A percentile compares a stretch with the other conserved stretches of the same genome.
phyloP scores from a whole-genome alignment of 2,113 vertebrate species.

The Ochotona princeps region DNA sequence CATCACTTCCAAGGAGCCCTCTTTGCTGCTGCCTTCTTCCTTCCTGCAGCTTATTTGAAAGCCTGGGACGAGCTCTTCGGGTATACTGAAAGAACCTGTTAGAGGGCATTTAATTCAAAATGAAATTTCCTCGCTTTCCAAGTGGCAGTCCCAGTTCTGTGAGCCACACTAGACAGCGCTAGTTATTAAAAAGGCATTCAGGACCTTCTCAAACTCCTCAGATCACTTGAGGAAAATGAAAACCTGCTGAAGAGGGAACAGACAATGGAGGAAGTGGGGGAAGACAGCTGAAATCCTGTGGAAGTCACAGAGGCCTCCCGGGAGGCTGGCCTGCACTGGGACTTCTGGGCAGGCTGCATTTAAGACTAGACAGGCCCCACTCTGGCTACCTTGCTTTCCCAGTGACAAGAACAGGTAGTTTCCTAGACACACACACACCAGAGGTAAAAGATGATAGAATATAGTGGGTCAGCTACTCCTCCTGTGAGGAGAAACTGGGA shows the following conservation, averaged over 20 bases:
- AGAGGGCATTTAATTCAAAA: conserved; percentile 11
- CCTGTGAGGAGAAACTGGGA: not conserved
- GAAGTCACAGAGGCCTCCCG: not conserved
- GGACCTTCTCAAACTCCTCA: not conserved
- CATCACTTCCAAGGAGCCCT: not conserved
- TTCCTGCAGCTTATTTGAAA: not conserved
- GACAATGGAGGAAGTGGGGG: not conserved
- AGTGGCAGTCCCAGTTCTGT: not conserved
- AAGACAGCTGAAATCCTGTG: not conserved
- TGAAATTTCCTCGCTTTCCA: not conserved
- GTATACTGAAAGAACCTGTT: not conserved
- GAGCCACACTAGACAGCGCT: not conserved
- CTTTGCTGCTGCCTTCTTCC: not conserved
- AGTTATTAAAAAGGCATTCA: conserved; percentile 32
- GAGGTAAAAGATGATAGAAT: not conserved
- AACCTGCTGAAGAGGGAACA: not conserved
- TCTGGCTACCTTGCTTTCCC: fast-evolving
- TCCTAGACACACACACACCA: not conserved
- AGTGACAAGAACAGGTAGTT: not conserved
- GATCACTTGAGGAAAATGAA: conserved; percentile 34
- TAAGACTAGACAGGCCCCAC: not conserved
- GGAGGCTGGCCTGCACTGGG: not conserved
- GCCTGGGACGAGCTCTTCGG: not conserved
- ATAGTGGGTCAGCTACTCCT: not conserved
- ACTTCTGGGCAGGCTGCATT: not conserved